These are phyloP conservation scores for Vireo altiloquus DNA, from an alignment of 2,113 vertebrate genomes.

Conservation along the genomic window DNA sequence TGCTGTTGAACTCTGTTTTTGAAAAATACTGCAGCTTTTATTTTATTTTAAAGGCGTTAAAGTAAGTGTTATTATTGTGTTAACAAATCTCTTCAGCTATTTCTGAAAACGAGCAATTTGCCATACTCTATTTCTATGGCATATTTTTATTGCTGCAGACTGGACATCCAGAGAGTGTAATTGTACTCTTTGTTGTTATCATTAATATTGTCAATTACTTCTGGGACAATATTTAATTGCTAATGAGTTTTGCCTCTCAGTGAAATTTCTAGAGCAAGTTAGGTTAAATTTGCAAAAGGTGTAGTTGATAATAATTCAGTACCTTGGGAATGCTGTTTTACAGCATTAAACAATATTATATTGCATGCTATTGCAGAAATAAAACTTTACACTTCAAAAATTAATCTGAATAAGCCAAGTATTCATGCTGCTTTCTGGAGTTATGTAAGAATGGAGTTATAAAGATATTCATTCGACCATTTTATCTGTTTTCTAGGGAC, in stretches of 20 bases:
- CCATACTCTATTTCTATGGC: not conserved
- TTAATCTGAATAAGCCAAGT: not conserved
- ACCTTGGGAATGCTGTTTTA: not conserved
- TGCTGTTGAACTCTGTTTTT: not conserved
- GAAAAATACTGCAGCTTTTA: not conserved
- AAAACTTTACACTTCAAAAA: not conserved
- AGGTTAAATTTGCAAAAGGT: not conserved
- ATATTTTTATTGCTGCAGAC: not conserved
- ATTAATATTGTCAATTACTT: slow-evolving; percentile 8
- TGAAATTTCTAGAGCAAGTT: not conserved
- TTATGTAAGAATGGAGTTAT: not conserved
- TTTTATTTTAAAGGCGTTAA: not conserved
- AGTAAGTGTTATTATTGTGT: not conserved
- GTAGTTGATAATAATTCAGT: not conserved
- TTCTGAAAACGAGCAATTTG: not conserved
- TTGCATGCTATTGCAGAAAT: not conserved
- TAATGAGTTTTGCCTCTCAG: not conserved
- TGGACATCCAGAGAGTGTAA: not conserved
- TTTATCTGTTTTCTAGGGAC: not conserved
- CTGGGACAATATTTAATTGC: not conserved
- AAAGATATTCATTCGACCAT: not conserved
- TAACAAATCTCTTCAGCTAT: not conserved
- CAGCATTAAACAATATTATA: not conserved
- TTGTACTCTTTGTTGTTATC: not conserved
- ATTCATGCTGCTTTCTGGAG: not conserved